These are phyloP conservation scores for Isurus oxyrinchus DNA, from an alignment of 2,113 vertebrate species.

Conservation along the genomic window DNA sequence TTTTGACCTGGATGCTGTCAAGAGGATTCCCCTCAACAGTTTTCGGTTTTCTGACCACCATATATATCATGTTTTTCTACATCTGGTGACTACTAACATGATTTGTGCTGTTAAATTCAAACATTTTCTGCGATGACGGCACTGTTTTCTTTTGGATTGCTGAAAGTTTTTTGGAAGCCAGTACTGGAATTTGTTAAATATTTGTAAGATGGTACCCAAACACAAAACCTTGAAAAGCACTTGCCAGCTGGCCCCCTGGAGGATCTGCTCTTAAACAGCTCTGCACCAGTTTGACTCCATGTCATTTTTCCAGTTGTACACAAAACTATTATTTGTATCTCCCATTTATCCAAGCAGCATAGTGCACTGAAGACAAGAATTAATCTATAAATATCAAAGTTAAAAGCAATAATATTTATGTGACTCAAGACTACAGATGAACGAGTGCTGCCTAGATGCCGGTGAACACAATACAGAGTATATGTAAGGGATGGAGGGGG, in stretches of 20 bases:
- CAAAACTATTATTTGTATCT: not conserved
- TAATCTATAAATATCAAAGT: not conserved
- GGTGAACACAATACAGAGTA: not conserved
- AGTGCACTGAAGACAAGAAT: not conserved
- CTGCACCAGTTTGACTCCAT: not conserved
- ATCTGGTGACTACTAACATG: no score
- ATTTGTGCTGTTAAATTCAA: not conserved
- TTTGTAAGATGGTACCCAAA: not conserved
- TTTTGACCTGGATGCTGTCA: not conserved
- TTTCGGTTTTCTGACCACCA: no score
- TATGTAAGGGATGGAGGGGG: not conserved
- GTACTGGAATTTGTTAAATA: not conserved
- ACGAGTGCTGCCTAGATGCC: not conserved
- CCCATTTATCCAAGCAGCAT: not conserved
- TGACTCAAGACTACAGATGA: not conserved
- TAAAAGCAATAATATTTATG: not conserved
- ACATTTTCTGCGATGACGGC: not conserved
- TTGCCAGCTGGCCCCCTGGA: no score
- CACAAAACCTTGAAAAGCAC: not conserved
- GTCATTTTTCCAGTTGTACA: not conserved
- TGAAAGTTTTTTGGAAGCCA: not conserved
- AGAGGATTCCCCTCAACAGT: no score
- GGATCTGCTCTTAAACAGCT: not conserved
- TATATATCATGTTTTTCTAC: no score
- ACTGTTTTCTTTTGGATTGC: not conserved